These are phyloP conservation scores for Unio pictorum DNA, from an alignment of 2,888 invertebrate genomes.

Conservation along the genomic window DNA sequence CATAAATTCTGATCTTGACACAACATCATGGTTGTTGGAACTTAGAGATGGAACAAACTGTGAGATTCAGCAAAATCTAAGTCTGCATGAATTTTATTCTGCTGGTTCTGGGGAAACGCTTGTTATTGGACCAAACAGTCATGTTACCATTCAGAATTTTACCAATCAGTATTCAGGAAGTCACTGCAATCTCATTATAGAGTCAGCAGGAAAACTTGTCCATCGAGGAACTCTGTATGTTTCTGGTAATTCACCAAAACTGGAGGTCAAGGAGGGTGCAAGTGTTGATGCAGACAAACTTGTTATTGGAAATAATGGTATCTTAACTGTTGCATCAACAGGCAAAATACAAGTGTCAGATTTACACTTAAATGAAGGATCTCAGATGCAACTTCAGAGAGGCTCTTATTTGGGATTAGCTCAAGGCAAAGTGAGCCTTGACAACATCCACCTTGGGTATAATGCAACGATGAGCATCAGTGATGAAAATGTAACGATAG, in stretches of 20 bases:
- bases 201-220: slow-evolving; percentile 11
- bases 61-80: too few species aligned
- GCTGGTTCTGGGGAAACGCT: too few species aligned
- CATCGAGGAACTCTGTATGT: slow-evolving; percentile 21
- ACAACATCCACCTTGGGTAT: slow-evolving; percentile 1
- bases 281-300: slow-evolving; percentile 18
- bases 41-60: too few species aligned
- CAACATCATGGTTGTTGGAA: too few species aligned
- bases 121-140: too few species aligned
- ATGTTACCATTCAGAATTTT: too few species aligned
- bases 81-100: too few species aligned
- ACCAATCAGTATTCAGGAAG: slow-evolving; percentile 8
- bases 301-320: slow-evolving; percentile 31
- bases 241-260: slow-evolving; percentile 27
- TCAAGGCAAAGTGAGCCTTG: too few species aligned
- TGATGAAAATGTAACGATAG: slow-evolving; percentile 2
- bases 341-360: slow-evolving; percentile 16
- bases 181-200: slow-evolving; percentile 16
- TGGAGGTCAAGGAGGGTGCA: slow-evolving; percentile 25
- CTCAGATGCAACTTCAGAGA: slow-evolving; percentile 4
- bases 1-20: too few species aligned
- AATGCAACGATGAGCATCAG: too few species aligned
- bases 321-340: slow-evolving; percentile 22
- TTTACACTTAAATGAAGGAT: slow-evolving; percentile 31
- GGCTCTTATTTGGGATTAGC: too few species aligned